A percentile compares a stretch with the other conserved stretches of the same genome.
Evolutionary conservation across 2,888 invertebrate species (phyloP).

Genomic region (Phyllotreta cruciferae): DNA sequence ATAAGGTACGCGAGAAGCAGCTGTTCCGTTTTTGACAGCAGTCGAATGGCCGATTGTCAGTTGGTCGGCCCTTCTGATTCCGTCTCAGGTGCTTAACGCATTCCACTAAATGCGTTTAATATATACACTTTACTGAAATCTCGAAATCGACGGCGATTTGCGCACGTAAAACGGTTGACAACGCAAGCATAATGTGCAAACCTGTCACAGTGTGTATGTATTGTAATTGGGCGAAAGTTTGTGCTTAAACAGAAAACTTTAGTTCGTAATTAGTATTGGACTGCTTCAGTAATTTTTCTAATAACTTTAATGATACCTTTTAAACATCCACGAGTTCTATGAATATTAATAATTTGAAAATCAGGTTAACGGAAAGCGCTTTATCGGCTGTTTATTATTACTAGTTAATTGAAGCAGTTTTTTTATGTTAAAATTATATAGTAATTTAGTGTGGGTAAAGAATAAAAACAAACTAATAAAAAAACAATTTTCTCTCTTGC

Average conservation of each 20-base stretch:
- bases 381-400: slow-evolving; percentile 1
- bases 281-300: slow-evolving; percentile 6
- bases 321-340: slow-evolving; percentile 1
- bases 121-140: background rate
- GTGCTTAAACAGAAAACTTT: background rate
- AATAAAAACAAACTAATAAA: background rate
- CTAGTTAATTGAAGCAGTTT: background rate
- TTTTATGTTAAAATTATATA: background rate
- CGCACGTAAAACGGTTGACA: too few relatives aligned
- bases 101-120: background rate
- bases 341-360: slow-evolving; percentile 15
- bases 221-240: background rate
- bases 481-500: slow-evolving; percentile 3
- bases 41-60: slow-evolving; percentile 21
- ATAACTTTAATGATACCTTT: slow-evolving; percentile 15
- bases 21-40: slow-evolving; percentile 42
- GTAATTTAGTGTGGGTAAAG: background rate
- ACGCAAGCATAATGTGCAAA: background rate
- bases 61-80: slow-evolving; percentile 6
- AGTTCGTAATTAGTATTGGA: background rate
- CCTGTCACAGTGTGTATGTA: too few relatives aligned
- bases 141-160: too few relatives aligned
- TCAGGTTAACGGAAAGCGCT: slow-evolving; percentile 11
- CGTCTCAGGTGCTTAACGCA: slow-evolving; percentile 19
- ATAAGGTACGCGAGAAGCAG: slow-evolving; percentile 39